Evolutionary conservation across 2,113 vertebrate species (phyloP).

Genomic region (Callochromis pleurospilus): DNA sequence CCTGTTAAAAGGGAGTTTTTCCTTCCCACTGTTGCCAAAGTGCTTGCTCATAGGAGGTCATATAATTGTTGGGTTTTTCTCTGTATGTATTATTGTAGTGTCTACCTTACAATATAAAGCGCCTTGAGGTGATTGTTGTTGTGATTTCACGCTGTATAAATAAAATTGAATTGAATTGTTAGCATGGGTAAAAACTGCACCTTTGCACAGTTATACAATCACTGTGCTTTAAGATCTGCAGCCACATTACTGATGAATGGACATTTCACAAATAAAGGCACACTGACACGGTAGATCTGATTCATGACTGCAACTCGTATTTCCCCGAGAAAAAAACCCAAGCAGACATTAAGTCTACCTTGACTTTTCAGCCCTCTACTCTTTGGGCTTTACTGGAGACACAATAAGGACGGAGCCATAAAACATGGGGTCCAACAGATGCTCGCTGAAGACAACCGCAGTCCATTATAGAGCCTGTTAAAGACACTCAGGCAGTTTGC

Average conservation of each 20-base stretch:
- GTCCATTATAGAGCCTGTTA: slow-evolving; percentile 59
- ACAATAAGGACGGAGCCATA: slow-evolving; percentile 43
- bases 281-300: not conserved
- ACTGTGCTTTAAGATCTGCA: not conserved
- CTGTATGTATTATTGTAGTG: not conserved
- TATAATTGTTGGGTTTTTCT: fast-evolving
- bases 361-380: not conserved
- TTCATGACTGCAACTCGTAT: not conserved
- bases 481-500: slow-evolving; percentile 29
- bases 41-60: fast-evolving
- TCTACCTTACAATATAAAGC: fast-evolving
- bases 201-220: not conserved
- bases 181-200: not conserved
- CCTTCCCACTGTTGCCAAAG: not conserved
- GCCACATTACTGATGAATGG: not conserved
- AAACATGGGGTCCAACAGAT: slow-evolving; percentile 61
- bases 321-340: not conserved
- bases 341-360: slow-evolving; percentile 9
- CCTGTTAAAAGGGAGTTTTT: not conserved
- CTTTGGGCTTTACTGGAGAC: slow-evolving; percentile 21
- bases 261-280: not conserved
- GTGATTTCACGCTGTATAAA: not conserved
- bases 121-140: fast-evolving
- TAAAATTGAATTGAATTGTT: not conserved
- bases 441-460: slow-evolving; percentile 47